Conservation (phyloP, 2,888 invertebrate genomes). For the Steinernema scapterisci region DNA sequence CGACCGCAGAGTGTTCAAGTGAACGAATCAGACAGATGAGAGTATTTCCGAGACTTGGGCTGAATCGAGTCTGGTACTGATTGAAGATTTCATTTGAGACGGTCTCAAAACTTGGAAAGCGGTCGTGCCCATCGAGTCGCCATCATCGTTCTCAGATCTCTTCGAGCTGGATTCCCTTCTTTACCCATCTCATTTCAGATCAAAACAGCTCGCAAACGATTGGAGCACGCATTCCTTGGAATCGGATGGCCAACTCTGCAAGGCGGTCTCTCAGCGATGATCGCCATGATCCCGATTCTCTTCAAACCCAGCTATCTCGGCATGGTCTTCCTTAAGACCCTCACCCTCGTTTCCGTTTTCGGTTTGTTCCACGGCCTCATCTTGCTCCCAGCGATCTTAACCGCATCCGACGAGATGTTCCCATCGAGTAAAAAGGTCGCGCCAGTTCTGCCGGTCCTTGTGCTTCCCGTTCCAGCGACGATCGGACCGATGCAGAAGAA, state of each 20-base stretch:
- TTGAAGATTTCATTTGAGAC: no score
- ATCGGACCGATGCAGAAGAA: not conserved
- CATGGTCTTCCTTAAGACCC: slow-evolving; percentile 55
- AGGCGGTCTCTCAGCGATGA: slow-evolving; percentile 50
- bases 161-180: not conserved
- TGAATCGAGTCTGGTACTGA: no score
- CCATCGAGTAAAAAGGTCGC: not conserved
- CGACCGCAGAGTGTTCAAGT: no score
- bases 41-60: no score
- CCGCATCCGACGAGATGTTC: not conserved
- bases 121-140: no score
- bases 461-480: not conserved
- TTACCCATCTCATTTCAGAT: not conserved
- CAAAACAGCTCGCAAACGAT: slow-evolving; percentile 42
- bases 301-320: slow-evolving; percentile 47
- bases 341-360: slow-evolving; percentile 51
- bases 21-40: no score
- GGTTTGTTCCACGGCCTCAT: slow-evolving; percentile 54
- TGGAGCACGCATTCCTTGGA: slow-evolving; percentile 47
- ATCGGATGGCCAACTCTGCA: slow-evolving; percentile 60
- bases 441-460: slow-evolving; percentile 3
- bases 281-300: slow-evolving; percentile 52
- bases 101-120: no score
- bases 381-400: slow-evolving; percentile 50
- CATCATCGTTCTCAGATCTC: no score